Percentiles rank a stretch among this genome's conserved stretches.
Evolutionary conservation across 2,113 vertebrate genomes (phyloP).

Genomic region (Nycticorax nycticorax): DNA sequence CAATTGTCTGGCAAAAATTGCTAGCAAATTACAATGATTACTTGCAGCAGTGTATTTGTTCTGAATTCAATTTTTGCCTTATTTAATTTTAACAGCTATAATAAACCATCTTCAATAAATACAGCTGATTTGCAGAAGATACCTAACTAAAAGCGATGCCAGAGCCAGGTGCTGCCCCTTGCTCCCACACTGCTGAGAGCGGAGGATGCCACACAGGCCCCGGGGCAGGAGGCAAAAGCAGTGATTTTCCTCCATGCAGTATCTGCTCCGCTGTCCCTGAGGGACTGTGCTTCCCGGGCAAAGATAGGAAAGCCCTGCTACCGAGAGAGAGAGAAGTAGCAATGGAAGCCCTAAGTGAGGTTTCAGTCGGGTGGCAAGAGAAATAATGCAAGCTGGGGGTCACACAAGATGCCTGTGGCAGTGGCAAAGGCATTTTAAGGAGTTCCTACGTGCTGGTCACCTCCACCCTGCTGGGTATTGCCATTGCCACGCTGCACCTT

Average conservation of each 20-base stretch:
- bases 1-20: constrained; percentile 44
- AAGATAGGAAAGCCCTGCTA: background rate
- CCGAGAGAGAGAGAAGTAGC: fast-evolving
- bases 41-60: constrained; percentile 35
- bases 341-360: background rate
- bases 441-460: fast-evolving
- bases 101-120: constrained; percentile 27
- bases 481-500: background rate
- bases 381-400: background rate
- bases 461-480: too few species aligned
- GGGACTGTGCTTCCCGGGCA: background rate
- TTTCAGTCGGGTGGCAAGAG: background rate
- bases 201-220: background rate
- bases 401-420: background rate
- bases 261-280: background rate
- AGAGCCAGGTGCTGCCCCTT: background rate
- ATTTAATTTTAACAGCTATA: constrained; percentile 52
- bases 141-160: background rate
- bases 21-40: constrained; percentile 2
- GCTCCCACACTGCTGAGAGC: background rate
- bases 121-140: constrained; percentile 4
- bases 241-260: background rate
- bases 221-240: background rate
- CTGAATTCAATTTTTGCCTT: constrained; percentile 44
- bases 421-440: background rate